These are phyloP conservation scores for Pteronura brasiliensis DNA, from an alignment of 2,113 vertebrate genomes.

Conservation along the genomic window DNA sequence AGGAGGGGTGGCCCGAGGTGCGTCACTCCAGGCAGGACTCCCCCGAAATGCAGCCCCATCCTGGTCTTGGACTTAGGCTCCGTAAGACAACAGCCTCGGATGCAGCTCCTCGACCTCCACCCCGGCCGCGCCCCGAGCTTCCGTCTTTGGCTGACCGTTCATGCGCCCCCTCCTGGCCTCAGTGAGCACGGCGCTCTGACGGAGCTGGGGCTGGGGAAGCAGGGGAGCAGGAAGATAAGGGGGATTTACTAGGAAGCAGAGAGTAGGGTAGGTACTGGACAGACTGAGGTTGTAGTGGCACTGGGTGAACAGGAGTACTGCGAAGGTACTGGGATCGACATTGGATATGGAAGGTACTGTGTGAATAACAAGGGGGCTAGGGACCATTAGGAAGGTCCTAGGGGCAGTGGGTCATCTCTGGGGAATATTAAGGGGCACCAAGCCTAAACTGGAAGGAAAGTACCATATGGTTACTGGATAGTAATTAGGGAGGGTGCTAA, in stretches of 20 bases:
- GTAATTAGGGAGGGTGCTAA: not conserved
- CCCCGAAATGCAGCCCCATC: not conserved
- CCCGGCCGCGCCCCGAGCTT: not conserved
- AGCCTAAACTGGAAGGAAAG: not conserved
- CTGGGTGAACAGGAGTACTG: not conserved
- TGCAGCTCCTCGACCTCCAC: not conserved
- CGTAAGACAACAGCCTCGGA: not conserved
- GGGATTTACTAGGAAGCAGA: not conserved
- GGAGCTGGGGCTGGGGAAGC: not conserved
- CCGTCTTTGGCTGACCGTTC: not conserved
- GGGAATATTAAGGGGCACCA: not conserved
- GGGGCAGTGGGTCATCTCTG: not conserved
- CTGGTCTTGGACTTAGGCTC: not conserved
- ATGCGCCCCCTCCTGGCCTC: conserved; percentile 62
- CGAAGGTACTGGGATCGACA: not conserved
- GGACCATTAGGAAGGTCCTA: not conserved
- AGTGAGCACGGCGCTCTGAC: not conserved
- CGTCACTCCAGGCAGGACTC: not conserved
- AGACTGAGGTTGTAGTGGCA: not conserved
- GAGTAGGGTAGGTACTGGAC: not conserved
- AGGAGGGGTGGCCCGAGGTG: not conserved
- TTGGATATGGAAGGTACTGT: not conserved
- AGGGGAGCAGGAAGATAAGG: not conserved
- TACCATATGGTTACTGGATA: not conserved
- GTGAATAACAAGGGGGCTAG: not conserved